These are phyloP conservation scores for Spisula subtruncata DNA, from an alignment of 2,888 invertebrate species.

Conservation along the genomic window DNA sequence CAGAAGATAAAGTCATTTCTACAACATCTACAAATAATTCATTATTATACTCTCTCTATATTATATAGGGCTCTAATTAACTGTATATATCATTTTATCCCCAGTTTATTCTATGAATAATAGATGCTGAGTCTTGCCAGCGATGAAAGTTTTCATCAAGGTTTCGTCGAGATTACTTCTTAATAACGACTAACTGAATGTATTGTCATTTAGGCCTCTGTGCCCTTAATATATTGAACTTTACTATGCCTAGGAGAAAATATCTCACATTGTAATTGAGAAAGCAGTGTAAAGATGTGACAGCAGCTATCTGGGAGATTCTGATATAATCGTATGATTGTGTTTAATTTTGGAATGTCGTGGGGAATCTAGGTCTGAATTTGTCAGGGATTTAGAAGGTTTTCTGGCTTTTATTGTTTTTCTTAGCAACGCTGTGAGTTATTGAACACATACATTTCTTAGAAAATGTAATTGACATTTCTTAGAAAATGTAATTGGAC, in stretches of 20 bases:
- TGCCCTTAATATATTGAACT: slow-evolving; percentile 39
- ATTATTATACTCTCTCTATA: background rate
- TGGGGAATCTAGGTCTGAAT: background rate
- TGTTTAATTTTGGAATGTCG: background rate
- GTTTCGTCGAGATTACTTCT: background rate
- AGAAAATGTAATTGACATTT: too few species aligned
- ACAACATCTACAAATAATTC: slow-evolving; percentile 13
- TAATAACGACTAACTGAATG: slow-evolving; percentile 38
- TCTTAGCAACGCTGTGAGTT: background rate
- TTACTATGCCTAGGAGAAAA: slow-evolving; percentile 29
- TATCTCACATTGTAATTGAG: slow-evolving; percentile 26
- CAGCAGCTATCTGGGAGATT: background rate
- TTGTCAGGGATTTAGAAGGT: background rate
- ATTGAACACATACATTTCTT: background rate
- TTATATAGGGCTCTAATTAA: background rate
- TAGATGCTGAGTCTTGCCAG: slow-evolving; percentile 18
- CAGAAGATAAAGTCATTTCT: slow-evolving; percentile 7
- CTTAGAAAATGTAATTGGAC: too few species aligned
- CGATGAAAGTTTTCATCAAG: too few species aligned
- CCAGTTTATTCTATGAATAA: slow-evolving; percentile 38
- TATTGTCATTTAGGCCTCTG: slow-evolving; percentile 19
- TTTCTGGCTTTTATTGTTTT: background rate
- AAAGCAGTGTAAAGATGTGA: background rate
- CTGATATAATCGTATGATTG: background rate
- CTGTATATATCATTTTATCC: background rate